These are phyloP conservation scores for Cerceris ruficornis DNA, from an alignment of 2,888 invertebrate genomes.

Conservation along the genomic window DNA sequence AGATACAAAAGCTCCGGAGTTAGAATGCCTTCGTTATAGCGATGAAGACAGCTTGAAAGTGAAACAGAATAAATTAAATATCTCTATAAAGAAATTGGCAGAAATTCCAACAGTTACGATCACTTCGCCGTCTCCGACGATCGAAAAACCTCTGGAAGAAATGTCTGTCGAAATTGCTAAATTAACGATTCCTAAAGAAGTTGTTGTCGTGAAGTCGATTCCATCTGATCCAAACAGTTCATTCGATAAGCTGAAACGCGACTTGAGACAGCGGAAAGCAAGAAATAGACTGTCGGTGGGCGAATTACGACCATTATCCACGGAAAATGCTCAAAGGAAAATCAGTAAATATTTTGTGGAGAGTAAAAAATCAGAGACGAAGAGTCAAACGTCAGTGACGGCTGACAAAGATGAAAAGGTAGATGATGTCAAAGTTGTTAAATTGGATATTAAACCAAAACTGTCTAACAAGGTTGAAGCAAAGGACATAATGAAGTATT, in stretches of 20 bases:
- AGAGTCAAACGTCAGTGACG: conserved; percentile 1
- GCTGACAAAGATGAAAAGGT: conserved; percentile 19
- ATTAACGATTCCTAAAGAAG: conserved; percentile 61
- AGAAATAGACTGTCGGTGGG: conserved; percentile 66
- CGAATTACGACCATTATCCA: conserved; percentile 73
- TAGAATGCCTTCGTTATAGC: conserved; percentile 5
- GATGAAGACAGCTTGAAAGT: neutral
- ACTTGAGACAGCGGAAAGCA: conserved; percentile 73
- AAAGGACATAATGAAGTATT: conserved; percentile 77
- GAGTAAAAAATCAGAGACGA: conserved; percentile 14
- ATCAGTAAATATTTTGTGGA: conserved; percentile 75
- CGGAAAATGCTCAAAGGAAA: conserved; percentile 74
- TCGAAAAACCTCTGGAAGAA: conserved; percentile 59
- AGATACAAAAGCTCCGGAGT: conserved; percentile 3
- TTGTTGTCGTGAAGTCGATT: neutral
- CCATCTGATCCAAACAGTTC: conserved; percentile 54
- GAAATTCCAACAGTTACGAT: conserved; percentile 64
- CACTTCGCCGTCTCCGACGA: conserved; percentile 74
- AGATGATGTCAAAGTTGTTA: conserved; percentile 47
- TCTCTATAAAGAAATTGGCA: conserved; percentile 20
- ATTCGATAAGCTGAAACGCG: conserved; percentile 73
- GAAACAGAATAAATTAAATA: conserved; percentile 16
- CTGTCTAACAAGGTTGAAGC: conserved; percentile 73
- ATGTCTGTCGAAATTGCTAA: conserved; percentile 53
- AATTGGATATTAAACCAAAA: conserved; percentile 73